Percentiles rank a stretch among this genome's conserved stretches.
Conservation (phyloP, 2,113 vertebrate genomes). For the Chauna torquata region DNA sequence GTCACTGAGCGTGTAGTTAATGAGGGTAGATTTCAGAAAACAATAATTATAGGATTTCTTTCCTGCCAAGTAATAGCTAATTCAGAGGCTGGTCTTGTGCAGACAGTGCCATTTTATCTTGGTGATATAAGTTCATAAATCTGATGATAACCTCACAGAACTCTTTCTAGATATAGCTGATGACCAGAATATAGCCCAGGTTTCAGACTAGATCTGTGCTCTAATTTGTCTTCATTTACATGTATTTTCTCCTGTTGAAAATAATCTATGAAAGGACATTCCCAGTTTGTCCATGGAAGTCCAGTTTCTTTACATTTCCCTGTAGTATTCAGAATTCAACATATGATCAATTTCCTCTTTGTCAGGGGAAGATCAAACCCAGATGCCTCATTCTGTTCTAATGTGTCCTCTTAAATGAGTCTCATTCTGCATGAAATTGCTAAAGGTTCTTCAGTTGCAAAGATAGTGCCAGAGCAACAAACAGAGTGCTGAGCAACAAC, state of each 20-base stretch:
- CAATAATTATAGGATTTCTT: neutral
- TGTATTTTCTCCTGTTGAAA: neutral
- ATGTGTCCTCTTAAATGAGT: neutral
- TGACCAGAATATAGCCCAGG: neutral
- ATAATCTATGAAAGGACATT: neutral
- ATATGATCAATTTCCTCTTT: neutral
- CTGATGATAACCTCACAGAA: neutral
- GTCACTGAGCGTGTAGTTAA: neutral
- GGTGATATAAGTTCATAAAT: neutral
- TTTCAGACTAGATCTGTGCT: neutral
- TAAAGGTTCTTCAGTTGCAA: neutral
- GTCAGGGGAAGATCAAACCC: neutral
- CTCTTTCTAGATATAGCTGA: neutral
- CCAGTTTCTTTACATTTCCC: neutral
- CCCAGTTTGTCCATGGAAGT: neutral
- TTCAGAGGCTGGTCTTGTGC: neutral
- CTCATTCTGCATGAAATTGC: neutral
- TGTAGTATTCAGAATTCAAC: neutral
- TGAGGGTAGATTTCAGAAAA: neutral
- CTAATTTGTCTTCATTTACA: neutral
- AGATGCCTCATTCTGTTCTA: neutral
- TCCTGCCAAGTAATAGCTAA: neutral
- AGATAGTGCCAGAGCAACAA: neutral
- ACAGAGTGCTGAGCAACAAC: neutral
- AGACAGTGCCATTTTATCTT: neutral